Percentiles rank a stretch among this genome's conserved stretches.
These are phyloP conservation scores for Lasioglossum lativentre DNA, from an alignment of 2,888 invertebrate species.

Conservation along the genomic window DNA sequence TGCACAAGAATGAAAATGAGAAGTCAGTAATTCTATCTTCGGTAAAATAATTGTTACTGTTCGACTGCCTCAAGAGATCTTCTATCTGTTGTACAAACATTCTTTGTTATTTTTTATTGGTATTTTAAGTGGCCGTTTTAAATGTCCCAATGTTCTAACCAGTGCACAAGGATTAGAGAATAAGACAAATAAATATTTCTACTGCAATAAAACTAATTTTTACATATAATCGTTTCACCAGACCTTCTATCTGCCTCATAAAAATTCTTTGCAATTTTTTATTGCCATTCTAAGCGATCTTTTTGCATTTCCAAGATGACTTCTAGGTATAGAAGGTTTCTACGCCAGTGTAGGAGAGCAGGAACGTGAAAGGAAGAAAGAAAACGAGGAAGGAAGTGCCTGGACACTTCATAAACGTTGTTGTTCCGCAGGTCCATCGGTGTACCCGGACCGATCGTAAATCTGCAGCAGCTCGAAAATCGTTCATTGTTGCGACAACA, in stretches of 20 bases:
- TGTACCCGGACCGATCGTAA: constrained; percentile 69
- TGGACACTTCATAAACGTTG: constrained; percentile 38
- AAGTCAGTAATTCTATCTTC: too few relatives aligned
- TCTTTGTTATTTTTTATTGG: too few relatives aligned
- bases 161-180: too few relatives aligned
- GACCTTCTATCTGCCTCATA: neutral
- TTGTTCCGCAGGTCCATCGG: constrained; percentile 12
- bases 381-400: constrained; percentile 39
- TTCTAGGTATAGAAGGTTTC: neutral
- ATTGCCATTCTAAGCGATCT: neutral
- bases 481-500: constrained; percentile 49
- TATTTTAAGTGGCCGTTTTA: too few relatives aligned
- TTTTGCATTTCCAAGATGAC: neutral
- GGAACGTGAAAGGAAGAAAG: neutral
- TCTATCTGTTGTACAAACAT: too few relatives aligned
- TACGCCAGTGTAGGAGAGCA: neutral
- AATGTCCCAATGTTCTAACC: too few relatives aligned
- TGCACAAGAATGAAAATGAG: too few relatives aligned
- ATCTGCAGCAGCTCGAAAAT: constrained; percentile 68
- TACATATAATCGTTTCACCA: neutral
- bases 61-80: too few relatives aligned
- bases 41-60: too few relatives aligned
- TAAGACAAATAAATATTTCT: too few relatives aligned
- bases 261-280: neutral
- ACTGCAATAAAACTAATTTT: neutral